phyloP scores from a whole-genome alignment of 2,888 invertebrate genomes.

The Drosophila longiperda region DNA sequence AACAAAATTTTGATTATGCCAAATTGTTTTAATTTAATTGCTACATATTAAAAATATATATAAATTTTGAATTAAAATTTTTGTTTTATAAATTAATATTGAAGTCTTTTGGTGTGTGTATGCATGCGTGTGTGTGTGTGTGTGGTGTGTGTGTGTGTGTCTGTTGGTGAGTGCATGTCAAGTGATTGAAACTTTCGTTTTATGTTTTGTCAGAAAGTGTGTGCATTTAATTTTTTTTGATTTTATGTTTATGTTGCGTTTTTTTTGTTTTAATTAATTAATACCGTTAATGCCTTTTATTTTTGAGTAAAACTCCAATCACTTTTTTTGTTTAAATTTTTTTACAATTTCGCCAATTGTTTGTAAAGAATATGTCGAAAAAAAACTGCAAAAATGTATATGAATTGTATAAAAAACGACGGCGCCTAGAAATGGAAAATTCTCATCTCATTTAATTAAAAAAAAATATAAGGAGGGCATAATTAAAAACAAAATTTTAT shows the following conservation, averaged over 20 bases:
- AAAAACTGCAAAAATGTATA: constrained; percentile 23
- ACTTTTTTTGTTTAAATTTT: constrained; percentile 56
- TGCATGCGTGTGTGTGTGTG: constrained; percentile 23
- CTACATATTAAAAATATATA: constrained; percentile 47
- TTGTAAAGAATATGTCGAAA: constrained; percentile 19
- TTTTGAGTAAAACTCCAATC: constrained; percentile 79
- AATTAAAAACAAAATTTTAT: constrained; percentile 58
- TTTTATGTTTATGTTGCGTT: constrained; percentile 16
- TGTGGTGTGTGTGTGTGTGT: constrained; percentile 10
- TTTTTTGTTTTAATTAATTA: constrained; percentile 50
- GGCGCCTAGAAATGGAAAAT: constrained; percentile 42
- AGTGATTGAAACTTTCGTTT: constrained; percentile 63
- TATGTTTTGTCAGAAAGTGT: constrained; percentile 37
- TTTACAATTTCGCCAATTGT: constrained; percentile 56
- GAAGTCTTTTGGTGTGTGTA: constrained; percentile 74
- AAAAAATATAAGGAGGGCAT: constrained; percentile 62
- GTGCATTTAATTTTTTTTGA: constrained; percentile 25
- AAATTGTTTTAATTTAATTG: constrained; percentile 42
- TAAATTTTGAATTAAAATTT: constrained; percentile 43
- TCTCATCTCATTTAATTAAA: constrained; percentile 30
- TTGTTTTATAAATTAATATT: constrained; percentile 65
- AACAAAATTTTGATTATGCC: constrained; percentile 69
- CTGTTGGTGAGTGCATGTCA: constrained; percentile 31
- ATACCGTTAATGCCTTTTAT: constrained; percentile 63
- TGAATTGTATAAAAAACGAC: constrained; percentile 38